Percentiles rank a stretch among this genome's conserved stretches.
Conservation (phyloP, 2,888 invertebrate genomes). For the Agriopis marginaria region DNA sequence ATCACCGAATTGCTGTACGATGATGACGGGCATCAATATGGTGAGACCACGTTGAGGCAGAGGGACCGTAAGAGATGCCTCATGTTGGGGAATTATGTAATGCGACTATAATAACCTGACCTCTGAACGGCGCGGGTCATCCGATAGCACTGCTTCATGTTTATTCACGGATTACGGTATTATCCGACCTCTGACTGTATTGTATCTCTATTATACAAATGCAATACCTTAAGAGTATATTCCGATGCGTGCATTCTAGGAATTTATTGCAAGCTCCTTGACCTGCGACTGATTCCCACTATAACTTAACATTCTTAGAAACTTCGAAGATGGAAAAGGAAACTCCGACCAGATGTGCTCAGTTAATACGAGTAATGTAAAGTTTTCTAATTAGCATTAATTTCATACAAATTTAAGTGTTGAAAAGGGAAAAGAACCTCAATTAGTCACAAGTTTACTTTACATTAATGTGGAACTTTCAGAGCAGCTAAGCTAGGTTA, state of each 20-base stretch:
- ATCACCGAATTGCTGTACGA: constrained; percentile 55
- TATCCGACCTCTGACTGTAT: constrained; percentile 32
- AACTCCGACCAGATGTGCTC: constrained; percentile 7
- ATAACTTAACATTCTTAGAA: constrained; percentile 12
- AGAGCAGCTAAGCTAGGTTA: constrained; percentile 2
- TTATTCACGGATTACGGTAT: constrained; percentile 38
- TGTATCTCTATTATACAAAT: constrained; percentile 30
- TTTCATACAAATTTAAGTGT: constrained; percentile 9
- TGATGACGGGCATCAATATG: constrained; percentile 60
- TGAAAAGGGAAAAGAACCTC: constrained; percentile 8
- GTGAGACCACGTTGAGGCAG: background rate
- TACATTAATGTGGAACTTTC: background rate
- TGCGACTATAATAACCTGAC: constrained; percentile 39
- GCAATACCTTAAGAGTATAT: constrained; percentile 16
- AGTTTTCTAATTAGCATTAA: constrained; percentile 23
- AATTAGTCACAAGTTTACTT: constrained; percentile 14
- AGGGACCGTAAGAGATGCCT: constrained; percentile 41
- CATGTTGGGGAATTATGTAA: constrained; percentile 43
- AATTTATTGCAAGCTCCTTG: constrained; percentile 20
- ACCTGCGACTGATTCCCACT: constrained; percentile 16
- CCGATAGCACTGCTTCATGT: constrained; percentile 38
- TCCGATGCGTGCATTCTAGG: constrained; percentile 13
- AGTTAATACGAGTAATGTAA: constrained; percentile 19
- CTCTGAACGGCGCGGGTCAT: constrained; percentile 38
- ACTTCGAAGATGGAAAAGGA: constrained; percentile 9